Percentiles rank a stretch among this genome's conserved stretches.
These are phyloP conservation scores for Drosophila suzukii DNA, from an alignment of 1,140 invertebrate species.

Conservation along the genomic window DNA sequence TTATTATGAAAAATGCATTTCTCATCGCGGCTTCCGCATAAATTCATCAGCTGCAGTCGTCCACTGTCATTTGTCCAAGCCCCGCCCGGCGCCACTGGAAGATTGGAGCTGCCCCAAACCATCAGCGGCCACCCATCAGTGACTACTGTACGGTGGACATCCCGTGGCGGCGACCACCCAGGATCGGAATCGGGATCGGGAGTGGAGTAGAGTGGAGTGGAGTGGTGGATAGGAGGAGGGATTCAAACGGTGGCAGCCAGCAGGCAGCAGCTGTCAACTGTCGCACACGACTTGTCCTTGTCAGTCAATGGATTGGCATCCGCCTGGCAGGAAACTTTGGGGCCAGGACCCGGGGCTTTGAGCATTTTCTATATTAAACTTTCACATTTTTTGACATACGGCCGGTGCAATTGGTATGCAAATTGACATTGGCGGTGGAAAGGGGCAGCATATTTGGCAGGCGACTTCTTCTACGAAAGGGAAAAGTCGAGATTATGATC, in stretches of 20 bases:
- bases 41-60: constrained; percentile 74
- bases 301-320: constrained; percentile 70
- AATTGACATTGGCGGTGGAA: constrained; percentile 57
- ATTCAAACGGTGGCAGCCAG: constrained; percentile 69
- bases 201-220: no score
- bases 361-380: constrained; percentile 82
- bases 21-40: constrained; percentile 69
- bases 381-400: constrained; percentile 79
- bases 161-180: constrained; percentile 48
- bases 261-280: constrained; percentile 80
- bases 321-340: constrained; percentile 34
- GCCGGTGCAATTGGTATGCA: constrained; percentile 74
- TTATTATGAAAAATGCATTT: constrained; percentile 80
- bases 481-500: constrained; percentile 44
- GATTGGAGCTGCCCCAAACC: constrained; percentile 13
- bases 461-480: constrained; percentile 21
- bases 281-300: constrained; percentile 81
- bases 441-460: constrained; percentile 10
- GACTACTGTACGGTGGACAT: constrained; percentile 47
- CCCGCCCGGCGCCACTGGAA: constrained; percentile 31
- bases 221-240: neutral
- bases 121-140: constrained; percentile 43
- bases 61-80: constrained; percentile 73
- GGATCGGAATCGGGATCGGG: constrained; percentile 11
- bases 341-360: constrained; percentile 31